phyloP scores from a whole-genome alignment of 2,797 vertebrate species.

The Fistularia commersonii region DNA sequence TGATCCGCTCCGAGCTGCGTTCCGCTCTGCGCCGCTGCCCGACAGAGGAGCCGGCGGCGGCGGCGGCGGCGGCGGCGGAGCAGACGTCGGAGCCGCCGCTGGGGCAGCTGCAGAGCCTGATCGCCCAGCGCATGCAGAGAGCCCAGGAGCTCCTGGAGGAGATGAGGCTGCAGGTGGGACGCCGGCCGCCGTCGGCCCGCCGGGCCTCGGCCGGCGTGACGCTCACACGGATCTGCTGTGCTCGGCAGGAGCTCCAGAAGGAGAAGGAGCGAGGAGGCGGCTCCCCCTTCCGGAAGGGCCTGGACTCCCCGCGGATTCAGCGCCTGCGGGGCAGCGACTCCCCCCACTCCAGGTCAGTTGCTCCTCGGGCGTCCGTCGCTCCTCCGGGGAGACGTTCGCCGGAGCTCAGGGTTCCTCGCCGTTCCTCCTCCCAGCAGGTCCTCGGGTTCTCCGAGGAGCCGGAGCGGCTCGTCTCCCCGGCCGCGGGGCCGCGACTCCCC shows the following conservation, averaged over 20 bases:
- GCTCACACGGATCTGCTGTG: not conserved
- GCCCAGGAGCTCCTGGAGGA: conserved; percentile 93
- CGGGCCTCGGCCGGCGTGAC: not conserved
- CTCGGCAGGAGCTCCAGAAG: conserved; percentile 57
- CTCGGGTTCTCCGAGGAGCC: conserved; percentile 63
- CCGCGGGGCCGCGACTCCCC: conserved; percentile 59
- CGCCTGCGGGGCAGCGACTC: conserved; percentile 68
- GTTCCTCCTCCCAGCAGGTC: conserved; percentile 43
- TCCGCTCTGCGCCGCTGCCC: conserved; percentile 44
- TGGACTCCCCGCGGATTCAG: conserved; percentile 68
- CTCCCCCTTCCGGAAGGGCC: conserved; percentile 54
- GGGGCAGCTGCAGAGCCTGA: conserved; percentile 87
- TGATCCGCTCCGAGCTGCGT: conserved; percentile 60
- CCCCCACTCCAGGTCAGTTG: conserved; percentile 55
- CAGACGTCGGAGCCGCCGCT: conserved; percentile 69
- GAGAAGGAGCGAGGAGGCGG: conserved; percentile 45
- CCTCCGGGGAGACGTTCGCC: not conserved
- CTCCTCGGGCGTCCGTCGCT: no score
- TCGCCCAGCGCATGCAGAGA: conserved; percentile 90
- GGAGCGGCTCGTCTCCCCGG: conserved; percentile 65
- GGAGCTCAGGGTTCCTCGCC: not conserved
- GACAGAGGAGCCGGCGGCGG: conserved; percentile 65
- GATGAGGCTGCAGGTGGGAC: conserved; percentile 80
- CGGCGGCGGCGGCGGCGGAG: conserved; percentile 58
- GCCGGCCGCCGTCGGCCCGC: not conserved